phyloP scores from a whole-genome alignment of 2,113 vertebrate species.

The Rhinolophus ferrumequinum region DNA sequence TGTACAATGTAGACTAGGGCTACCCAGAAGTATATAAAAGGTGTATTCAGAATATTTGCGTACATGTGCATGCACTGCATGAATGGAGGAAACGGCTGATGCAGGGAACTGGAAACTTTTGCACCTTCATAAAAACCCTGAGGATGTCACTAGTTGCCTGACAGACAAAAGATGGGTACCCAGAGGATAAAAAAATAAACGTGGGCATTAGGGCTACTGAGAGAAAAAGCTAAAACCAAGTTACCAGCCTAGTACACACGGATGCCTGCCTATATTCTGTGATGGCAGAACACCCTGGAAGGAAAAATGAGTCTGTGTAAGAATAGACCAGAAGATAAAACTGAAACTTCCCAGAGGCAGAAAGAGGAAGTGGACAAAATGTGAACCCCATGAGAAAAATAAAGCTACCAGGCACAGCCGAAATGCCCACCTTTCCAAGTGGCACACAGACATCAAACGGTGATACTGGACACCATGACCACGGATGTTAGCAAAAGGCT shows the following conservation, averaged over 20 bases:
- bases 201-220: not conserved
- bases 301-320: not conserved
- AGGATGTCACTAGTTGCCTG: not conserved
- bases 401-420: not conserved
- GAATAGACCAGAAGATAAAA: not conserved
- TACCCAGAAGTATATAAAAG: not conserved
- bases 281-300: not conserved
- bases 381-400: not conserved
- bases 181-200: not conserved
- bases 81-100: not conserved
- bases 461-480: accelerated
- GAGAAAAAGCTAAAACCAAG: not conserved
- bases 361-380: not conserved
- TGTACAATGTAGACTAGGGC: not conserved
- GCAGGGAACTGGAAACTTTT: not conserved
- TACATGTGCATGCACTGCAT: not conserved
- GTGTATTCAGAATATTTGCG: not conserved
- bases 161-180: not conserved
- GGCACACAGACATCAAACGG: not conserved
- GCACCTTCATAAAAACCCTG: not conserved
- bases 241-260: no score
- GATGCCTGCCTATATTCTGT: not conserved
- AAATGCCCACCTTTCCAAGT: not conserved
- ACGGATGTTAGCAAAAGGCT: not conserved
- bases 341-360: not conserved